phyloP scores from a whole-genome alignment of 2,888 invertebrate species.

The Sphecodes monilicornis region DNA sequence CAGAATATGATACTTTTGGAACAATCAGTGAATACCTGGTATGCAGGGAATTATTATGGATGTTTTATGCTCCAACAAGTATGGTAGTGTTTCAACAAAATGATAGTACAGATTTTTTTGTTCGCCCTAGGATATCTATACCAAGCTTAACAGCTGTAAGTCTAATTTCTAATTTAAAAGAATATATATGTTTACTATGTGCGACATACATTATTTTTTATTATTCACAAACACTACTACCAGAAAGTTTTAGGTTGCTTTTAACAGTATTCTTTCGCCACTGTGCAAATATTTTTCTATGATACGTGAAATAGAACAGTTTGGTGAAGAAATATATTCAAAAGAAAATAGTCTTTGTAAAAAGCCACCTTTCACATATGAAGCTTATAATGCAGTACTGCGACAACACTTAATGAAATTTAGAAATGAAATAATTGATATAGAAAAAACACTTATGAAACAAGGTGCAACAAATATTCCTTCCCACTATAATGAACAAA shows the following conservation, averaged over 20 bases:
- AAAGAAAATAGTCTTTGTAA: conserved; percentile 50
- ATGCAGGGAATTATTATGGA: conserved; percentile 81
- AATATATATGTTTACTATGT: background rate
- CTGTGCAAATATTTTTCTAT: conserved; percentile 79
- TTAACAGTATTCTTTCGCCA: conserved; percentile 75
- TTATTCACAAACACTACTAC: conserved; percentile 10
- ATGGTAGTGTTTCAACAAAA: conserved; percentile 77
- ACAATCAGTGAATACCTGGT: conserved; percentile 81
- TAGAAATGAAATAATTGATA: conserved; percentile 78
- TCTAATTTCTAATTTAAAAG: conserved; percentile 16
- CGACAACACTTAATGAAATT: conserved; percentile 83
- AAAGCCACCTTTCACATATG: conserved; percentile 84
- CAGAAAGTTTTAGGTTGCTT: conserved; percentile 74
- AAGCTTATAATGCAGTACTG: conserved; percentile 84
- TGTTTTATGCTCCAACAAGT: conserved; percentile 77
- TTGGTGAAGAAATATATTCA: conserved; percentile 80
- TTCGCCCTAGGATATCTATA: conserved; percentile 78
- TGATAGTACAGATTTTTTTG: conserved; percentile 65
- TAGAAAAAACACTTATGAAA: conserved; percentile 82
- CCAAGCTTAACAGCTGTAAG: conserved; percentile 80
- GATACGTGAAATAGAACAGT: conserved; percentile 81
- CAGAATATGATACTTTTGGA: conserved; percentile 67
- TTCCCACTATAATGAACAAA: background rate
- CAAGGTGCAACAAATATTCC: conserved; percentile 75
- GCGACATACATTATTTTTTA: background rate